Percentiles rank a stretch among this genome's conserved stretches.
Conservation (phyloP, 2,113 vertebrate genomes). For the Lepidothrix coronata region DNA sequence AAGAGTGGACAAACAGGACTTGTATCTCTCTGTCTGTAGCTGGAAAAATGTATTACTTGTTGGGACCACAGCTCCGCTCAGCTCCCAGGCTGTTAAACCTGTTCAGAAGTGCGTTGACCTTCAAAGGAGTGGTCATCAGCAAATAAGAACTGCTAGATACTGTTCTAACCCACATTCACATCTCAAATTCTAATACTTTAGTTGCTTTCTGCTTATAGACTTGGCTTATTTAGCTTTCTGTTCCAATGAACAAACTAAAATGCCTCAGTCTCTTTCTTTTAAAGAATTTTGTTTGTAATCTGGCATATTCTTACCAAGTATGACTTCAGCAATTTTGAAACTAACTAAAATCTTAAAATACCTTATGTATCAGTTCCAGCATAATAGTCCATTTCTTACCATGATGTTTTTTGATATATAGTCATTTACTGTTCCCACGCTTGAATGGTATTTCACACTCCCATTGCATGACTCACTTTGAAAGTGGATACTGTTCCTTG, state of each 20-base stretch:
- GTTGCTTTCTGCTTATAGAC: not conserved
- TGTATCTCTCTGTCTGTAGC: not conserved
- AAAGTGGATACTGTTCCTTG: not conserved
- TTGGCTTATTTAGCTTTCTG: not conserved
- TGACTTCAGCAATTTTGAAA: not conserved
- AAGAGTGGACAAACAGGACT: not conserved
- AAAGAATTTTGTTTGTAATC: not conserved
- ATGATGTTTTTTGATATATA: not conserved
- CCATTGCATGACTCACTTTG: not conserved
- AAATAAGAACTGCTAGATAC: not conserved
- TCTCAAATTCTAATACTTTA: not conserved
- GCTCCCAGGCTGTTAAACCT: not conserved
- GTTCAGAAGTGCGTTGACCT: accelerated
- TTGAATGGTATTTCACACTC: not conserved
- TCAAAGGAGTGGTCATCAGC: not conserved
- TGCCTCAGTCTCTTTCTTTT: not conserved
- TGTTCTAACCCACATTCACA: not conserved
- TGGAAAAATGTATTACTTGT: not conserved
- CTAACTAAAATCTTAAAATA: not conserved
- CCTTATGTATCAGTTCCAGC: not conserved
- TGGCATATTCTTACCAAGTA: not conserved
- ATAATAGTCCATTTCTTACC: not conserved
- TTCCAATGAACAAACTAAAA: not conserved
- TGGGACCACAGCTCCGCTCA: not conserved
- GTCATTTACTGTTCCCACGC: not conserved